These are phyloP conservation scores for Benthosema pterotum DNA, from an alignment of 2,797 vertebrate genomes.

Conservation along the genomic window DNA sequence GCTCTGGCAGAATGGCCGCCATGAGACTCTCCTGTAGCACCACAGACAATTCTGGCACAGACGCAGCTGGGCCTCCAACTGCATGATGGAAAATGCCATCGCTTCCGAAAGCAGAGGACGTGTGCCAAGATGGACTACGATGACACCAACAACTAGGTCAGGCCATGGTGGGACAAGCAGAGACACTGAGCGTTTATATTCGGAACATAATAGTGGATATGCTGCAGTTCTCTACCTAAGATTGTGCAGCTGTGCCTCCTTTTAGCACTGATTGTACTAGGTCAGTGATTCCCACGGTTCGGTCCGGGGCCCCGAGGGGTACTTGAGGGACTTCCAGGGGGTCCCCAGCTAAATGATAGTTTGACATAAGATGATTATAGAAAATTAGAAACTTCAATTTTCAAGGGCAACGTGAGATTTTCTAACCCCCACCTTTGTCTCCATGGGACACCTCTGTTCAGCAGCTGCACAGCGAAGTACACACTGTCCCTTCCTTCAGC, in stretches of 20 bases:
- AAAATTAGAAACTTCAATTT: too few relatives aligned
- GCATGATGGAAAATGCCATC: slow-evolving; percentile 62
- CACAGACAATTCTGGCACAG: slow-evolving; percentile 75
- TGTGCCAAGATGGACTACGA: slow-evolving; percentile 21
- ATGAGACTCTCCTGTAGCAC: slow-evolving; percentile 64
- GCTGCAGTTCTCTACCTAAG: neutral
- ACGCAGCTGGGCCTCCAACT: slow-evolving; percentile 72
- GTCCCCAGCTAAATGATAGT: too few relatives aligned
- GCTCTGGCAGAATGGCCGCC: slow-evolving; percentile 68
- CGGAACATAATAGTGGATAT: neutral
- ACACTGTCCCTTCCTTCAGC: slow-evolving; percentile 11
- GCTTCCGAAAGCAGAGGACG: slow-evolving; percentile 14
- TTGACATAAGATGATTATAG: too few relatives aligned
- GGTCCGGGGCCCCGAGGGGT: too few relatives aligned
- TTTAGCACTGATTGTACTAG: neutral
- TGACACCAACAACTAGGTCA: neutral
- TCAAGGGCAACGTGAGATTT: neutral
- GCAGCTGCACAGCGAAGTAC: slow-evolving; percentile 23
- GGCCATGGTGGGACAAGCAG: neutral
- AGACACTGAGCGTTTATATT: neutral
- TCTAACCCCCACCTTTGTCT: slow-evolving; percentile 45
- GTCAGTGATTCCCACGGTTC: neutral
- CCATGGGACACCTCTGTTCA: slow-evolving; percentile 40
- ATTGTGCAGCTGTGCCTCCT: slow-evolving; percentile 12
- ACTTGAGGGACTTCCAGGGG: too few relatives aligned